Evolutionary conservation across 2,888 invertebrate species (phyloP).

Genomic region (Rhyacophila evoluta): DNA sequence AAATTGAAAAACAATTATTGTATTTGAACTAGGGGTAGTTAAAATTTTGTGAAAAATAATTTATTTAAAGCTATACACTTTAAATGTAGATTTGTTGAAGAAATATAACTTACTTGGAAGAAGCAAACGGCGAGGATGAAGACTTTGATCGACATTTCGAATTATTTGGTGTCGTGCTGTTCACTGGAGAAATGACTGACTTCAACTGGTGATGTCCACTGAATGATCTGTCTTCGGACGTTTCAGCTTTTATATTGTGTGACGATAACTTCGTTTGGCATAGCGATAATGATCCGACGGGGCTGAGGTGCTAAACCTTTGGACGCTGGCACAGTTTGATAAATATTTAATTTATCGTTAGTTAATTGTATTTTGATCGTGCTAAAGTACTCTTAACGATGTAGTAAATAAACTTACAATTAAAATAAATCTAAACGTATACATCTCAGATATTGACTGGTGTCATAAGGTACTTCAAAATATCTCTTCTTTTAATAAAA

Average conservation of each 20-base stretch:
- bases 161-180: not conserved
- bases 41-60: too few relatives aligned
- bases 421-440: too few relatives aligned
- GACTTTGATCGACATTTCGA: constrained; percentile 47
- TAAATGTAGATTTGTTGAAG: not conserved
- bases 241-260: not conserved
- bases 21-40: too few relatives aligned
- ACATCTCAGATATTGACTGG: too few relatives aligned
- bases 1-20: too few relatives aligned
- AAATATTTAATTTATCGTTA: not conserved
- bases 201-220: not conserved
- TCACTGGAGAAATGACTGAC: not conserved
- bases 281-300: not conserved
- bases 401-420: too few relatives aligned
- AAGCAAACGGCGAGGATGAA: constrained; percentile 45
- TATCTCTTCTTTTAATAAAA: too few relatives aligned
- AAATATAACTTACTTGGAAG: constrained; percentile 42
- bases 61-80: too few relatives aligned
- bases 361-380: not conserved
- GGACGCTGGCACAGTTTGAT: constrained; percentile 8
- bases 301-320: not conserved
- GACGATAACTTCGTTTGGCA: not conserved
- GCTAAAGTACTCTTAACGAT: not conserved
- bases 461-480: too few relatives aligned
- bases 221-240: not conserved